Evolutionary conservation across 2,888 invertebrate genomes (phyloP).

Genomic region (Lasioglossum figueresi): DNA sequence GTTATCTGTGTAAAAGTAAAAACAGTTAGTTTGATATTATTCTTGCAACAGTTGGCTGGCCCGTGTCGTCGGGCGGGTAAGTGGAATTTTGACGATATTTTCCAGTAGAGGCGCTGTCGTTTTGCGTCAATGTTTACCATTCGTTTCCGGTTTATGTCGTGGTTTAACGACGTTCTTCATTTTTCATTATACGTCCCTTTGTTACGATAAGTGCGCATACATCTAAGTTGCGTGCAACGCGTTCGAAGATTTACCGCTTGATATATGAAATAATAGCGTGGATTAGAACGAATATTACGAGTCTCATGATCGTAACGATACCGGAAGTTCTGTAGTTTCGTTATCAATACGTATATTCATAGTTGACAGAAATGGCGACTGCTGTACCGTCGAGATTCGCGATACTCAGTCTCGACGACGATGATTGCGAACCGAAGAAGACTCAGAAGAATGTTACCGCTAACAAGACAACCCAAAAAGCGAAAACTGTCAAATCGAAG

Average conservation of each 20-base stretch:
- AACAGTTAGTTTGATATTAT: slow-evolving; percentile 24
- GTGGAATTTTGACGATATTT: slow-evolving; percentile 44
- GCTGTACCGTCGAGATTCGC: slow-evolving; percentile 90
- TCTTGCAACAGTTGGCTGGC: slow-evolving; percentile 58
- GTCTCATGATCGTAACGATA: slow-evolving; percentile 30
- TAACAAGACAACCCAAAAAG: slow-evolving; percentile 74
- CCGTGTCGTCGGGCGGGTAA: slow-evolving; percentile 72
- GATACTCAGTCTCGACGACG: slow-evolving; percentile 90
- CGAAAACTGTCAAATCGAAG: slow-evolving; percentile 79
- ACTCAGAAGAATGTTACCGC: slow-evolving; percentile 82
- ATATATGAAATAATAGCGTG: neutral
- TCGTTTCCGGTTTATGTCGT: slow-evolving; percentile 73
- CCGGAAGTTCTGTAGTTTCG: slow-evolving; percentile 63
- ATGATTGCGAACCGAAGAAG: slow-evolving; percentile 86
- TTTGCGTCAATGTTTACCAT: slow-evolving; percentile 59
- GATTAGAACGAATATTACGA: neutral
- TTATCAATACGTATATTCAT: slow-evolving; percentile 56
- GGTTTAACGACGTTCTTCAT: slow-evolving; percentile 67
- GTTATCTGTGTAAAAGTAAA: neutral
- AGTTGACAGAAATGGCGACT: slow-evolving; percentile 85
- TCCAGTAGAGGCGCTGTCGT: slow-evolving; percentile 63
- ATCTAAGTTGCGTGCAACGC: slow-evolving; percentile 33
- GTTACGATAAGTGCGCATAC: slow-evolving; percentile 23
- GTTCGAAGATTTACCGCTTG: slow-evolving; percentile 7
- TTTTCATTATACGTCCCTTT: slow-evolving; percentile 54